These are phyloP conservation scores for Lepetodrilus schrolli DNA, from an alignment of 2,888 invertebrate genomes.

Conservation along the genomic window DNA sequence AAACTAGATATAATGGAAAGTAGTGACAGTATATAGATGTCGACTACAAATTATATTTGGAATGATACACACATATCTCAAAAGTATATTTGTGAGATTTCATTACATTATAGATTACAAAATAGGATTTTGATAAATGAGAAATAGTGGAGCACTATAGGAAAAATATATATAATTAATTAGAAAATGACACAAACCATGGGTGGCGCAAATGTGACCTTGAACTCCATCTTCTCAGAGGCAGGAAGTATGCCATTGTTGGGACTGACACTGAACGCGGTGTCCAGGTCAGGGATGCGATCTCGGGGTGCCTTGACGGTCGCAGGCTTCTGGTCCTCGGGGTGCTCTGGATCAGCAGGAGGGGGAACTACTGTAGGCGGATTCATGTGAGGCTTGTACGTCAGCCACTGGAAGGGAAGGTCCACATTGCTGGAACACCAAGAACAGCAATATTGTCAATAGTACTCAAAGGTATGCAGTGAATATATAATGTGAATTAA, in stretches of 20 bases:
- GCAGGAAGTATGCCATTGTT: conserved; percentile 62
- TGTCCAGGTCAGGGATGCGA: conserved; percentile 67
- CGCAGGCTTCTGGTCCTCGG: conserved; percentile 23
- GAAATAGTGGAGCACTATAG: too few relatives aligned
- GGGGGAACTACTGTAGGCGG: conserved; percentile 50
- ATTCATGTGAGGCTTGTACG: conserved; percentile 70
- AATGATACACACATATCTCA: too few relatives aligned
- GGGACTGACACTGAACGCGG: conserved; percentile 73
- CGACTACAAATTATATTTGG: too few relatives aligned
- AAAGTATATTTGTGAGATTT: background rate
- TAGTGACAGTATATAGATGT: too few relatives aligned
- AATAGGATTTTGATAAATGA: too few relatives aligned
- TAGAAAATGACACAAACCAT: conserved; percentile 63
- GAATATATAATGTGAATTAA: too few relatives aligned
- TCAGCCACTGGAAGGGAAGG: conserved; percentile 72
- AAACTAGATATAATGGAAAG: too few relatives aligned
- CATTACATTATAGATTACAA: background rate
- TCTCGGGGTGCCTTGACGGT: conserved; percentile 39
- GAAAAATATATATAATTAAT: too few relatives aligned
- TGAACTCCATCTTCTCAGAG: conserved; percentile 60
- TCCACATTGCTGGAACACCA: conserved; percentile 67
- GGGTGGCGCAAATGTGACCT: conserved; percentile 73
- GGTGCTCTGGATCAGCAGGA: conserved; percentile 32
- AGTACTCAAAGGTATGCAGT: too few relatives aligned
- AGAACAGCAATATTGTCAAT: too few relatives aligned